These are phyloP conservation scores for Panthera tigris DNA, from an alignment of 2,113 vertebrate genomes.

Conservation along the genomic window DNA sequence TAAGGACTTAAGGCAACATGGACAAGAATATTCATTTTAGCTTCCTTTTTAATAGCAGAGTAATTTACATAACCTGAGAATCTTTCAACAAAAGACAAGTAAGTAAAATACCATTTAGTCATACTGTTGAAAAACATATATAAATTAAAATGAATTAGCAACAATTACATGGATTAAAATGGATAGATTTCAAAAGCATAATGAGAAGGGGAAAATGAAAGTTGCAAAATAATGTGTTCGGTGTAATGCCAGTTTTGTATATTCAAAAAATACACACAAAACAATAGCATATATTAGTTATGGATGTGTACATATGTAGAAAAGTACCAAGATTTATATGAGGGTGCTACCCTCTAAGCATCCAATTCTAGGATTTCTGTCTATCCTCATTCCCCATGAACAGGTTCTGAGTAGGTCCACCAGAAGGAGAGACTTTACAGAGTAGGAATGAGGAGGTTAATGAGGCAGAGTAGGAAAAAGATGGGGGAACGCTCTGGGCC, in stretches of 20 bases:
- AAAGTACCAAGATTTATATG: not conserved
- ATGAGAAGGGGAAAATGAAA: not conserved
- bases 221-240: not conserved
- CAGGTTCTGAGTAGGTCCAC: not conserved
- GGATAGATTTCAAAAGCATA: not conserved
- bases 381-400: not conserved
- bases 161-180: not conserved
- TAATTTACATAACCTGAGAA: not conserved
- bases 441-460: rapidly evolving
- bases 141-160: not conserved
- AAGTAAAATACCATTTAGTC: not conserved
- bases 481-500: rapidly evolving
- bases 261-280: not conserved
- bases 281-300: not conserved
- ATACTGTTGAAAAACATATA: not conserved
- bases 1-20: not conserved
- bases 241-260: not conserved
- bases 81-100: not conserved
- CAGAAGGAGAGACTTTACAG: not conserved
- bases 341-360: no score
- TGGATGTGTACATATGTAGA: not conserved
- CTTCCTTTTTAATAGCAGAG: not conserved
- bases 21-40: not conserved
- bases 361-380: not conserved
- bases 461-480: not conserved